phyloP scores from a whole-genome alignment of 2,797 vertebrate genomes.

The Pelochelys cantorii region DNA sequence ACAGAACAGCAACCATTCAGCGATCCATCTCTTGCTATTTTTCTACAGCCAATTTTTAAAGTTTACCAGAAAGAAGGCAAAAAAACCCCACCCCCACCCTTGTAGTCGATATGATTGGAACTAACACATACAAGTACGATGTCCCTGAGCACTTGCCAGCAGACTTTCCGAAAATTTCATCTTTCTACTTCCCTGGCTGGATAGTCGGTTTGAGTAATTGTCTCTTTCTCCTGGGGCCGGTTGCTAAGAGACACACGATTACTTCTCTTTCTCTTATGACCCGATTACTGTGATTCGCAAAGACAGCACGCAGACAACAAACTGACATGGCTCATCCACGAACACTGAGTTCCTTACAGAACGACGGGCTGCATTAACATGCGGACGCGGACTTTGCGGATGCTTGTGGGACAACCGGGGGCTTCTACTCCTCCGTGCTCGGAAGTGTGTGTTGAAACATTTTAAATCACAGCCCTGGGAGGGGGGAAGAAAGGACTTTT shows the following conservation, averaged over 20 bases:
- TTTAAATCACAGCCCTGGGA: slow-evolving; percentile 61
- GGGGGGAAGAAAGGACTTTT: slow-evolving; percentile 61
- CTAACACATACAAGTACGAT: slow-evolving; percentile 52
- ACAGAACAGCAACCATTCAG: too few species aligned
- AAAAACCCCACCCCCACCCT: neutral
- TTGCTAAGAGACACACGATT: slow-evolving; percentile 84
- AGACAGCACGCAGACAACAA: slow-evolving; percentile 73
- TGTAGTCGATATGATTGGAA: slow-evolving; percentile 2
- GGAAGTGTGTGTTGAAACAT: slow-evolving; percentile 53
- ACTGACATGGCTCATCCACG: slow-evolving; percentile 63
- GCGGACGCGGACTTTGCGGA: slow-evolving; percentile 45
- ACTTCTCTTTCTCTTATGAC: slow-evolving; percentile 82
- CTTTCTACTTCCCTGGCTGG: slow-evolving; percentile 75
- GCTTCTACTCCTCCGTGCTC: slow-evolving; percentile 51
- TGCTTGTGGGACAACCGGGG: slow-evolving; percentile 57
- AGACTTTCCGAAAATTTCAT: slow-evolving; percentile 76
- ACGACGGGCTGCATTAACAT: slow-evolving; percentile 70
- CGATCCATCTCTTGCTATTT: neutral
- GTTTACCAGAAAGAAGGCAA: slow-evolving; percentile 35
- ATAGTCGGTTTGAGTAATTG: slow-evolving; percentile 79
- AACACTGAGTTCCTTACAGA: slow-evolving; percentile 64
- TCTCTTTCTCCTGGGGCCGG: slow-evolving; percentile 81
- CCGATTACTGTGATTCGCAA: slow-evolving; percentile 81
- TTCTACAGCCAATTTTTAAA: slow-evolving; percentile 39
- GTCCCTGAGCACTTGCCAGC: slow-evolving; percentile 69